Conservation (phyloP, 2,113 vertebrate species). For the Budorcas taxicolor region DNA sequence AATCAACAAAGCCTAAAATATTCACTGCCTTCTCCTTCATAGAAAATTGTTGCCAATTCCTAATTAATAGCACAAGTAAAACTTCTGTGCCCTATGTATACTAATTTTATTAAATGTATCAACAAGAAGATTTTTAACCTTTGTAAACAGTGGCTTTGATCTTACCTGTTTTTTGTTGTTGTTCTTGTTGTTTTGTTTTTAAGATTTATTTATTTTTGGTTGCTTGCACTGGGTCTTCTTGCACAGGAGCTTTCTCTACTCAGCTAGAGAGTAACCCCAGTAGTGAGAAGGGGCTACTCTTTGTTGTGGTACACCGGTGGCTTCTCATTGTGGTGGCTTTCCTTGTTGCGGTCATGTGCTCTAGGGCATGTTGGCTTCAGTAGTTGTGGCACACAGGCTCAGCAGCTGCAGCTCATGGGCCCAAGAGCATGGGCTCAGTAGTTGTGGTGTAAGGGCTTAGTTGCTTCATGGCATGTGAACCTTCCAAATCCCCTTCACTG, state of each 20-base stretch:
- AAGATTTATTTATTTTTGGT: not conserved
- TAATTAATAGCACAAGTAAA: not conserved
- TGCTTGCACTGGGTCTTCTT: not conserved
- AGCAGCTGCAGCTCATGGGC: not conserved
- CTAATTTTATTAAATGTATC: not conserved
- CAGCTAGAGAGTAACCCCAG: not conserved
- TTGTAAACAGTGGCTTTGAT: not conserved
- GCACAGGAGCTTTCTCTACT: not conserved
- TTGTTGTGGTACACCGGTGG: not conserved
- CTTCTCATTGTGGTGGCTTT: not conserved
- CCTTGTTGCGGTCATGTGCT: not conserved
- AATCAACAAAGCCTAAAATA: not conserved
- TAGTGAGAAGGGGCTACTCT: not conserved
- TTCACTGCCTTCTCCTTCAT: not conserved
- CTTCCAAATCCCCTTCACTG: not conserved
- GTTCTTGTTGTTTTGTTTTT: not conserved
- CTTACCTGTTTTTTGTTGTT: not conserved
- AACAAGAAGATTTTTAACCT: not conserved
- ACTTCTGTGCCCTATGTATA: not conserved
- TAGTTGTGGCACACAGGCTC: not conserved
- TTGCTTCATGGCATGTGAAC: not conserved
- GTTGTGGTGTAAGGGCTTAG: not conserved
- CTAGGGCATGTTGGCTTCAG: not conserved
- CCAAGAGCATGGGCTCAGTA: not conserved
- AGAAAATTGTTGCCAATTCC: not conserved